Conservation (phyloP, 2,113 vertebrate genomes). For the Oplegnathus fasciatus region DNA sequence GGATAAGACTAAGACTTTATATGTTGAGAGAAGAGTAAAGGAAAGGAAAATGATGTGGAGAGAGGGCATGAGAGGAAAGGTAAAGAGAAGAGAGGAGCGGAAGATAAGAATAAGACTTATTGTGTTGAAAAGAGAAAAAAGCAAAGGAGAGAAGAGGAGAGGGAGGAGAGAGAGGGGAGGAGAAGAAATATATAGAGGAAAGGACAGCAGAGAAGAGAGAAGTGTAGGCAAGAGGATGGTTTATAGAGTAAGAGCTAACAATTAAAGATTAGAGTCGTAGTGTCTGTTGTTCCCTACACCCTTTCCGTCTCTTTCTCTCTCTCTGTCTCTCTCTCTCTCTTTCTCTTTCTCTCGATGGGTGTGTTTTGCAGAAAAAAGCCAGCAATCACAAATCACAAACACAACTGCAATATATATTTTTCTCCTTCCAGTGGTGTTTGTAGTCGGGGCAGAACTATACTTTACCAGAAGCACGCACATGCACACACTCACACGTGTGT, state of each 20-base stretch:
- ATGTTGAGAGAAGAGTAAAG: background rate
- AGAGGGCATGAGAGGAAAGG: background rate
- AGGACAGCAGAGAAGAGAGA: background rate
- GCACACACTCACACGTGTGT: background rate
- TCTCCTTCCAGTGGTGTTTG: background rate
- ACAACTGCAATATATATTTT: background rate
- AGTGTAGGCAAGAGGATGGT: background rate
- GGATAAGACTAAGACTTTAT: background rate
- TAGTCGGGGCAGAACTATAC: background rate
- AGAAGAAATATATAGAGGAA: background rate
- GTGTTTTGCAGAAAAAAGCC: background rate
- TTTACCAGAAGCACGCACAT: background rate
- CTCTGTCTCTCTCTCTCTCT: background rate
- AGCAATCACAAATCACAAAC: background rate
- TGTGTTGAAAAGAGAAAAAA: too few species aligned
- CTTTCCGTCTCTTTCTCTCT: background rate
- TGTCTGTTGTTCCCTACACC: background rate
- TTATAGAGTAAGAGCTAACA: slow-evolving; percentile 2
- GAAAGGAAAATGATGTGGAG: background rate
- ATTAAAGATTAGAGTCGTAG: slow-evolving; percentile 46
- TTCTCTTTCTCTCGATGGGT: background rate
- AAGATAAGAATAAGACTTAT: background rate
- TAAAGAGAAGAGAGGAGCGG: background rate
- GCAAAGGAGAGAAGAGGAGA: background rate
- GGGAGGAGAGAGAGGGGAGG: background rate